These are phyloP conservation scores for Mastigias papua DNA, from an alignment of 30 jellyfish, hydroid and myxozoan genomes.

Conservation along the genomic window DNA sequence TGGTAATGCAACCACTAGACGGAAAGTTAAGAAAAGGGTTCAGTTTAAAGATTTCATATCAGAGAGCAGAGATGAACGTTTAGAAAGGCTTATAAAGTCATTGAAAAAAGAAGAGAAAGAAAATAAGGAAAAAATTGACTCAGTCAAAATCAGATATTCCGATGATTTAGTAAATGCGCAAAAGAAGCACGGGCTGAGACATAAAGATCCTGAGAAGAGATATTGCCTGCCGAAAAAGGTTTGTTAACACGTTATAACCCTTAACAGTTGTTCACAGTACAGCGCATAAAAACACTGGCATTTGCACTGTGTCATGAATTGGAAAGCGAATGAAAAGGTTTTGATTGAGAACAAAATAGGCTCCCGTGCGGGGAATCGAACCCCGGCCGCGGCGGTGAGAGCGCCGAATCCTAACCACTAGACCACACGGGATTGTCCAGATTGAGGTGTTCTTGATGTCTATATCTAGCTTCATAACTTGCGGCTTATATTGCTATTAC, in stretches of 20 bases:
- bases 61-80: slow-evolving; percentile 58
- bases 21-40: slow-evolving; percentile 31
- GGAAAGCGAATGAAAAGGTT: too few relatives aligned
- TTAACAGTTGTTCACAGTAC: too few relatives aligned
- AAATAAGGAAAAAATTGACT: slow-evolving; percentile 10
- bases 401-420: slow-evolving; percentile 83
- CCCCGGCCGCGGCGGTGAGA: slow-evolving; percentile 86
- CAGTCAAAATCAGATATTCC: slow-evolving; percentile 44
- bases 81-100: slow-evolving; percentile 44
- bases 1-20: background rate
- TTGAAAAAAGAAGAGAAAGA: slow-evolving; percentile 57
- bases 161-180: slow-evolving; percentile 19
- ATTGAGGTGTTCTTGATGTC: background rate
- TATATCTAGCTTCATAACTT: background rate
- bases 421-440: slow-evolving; percentile 66
- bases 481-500: too few relatives aligned
- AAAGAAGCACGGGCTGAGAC: slow-evolving; percentile 1
- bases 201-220: background rate
- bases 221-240: background rate
- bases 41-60: slow-evolving; percentile 34
- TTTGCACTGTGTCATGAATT: too few relatives aligned
- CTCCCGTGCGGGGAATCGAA: slow-evolving; percentile 84
- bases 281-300: too few relatives aligned
- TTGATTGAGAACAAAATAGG: background rate
- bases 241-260: background rate